phyloP scores from a whole-genome alignment of 2,888 invertebrate genomes.

The Ligdia adustata region DNA sequence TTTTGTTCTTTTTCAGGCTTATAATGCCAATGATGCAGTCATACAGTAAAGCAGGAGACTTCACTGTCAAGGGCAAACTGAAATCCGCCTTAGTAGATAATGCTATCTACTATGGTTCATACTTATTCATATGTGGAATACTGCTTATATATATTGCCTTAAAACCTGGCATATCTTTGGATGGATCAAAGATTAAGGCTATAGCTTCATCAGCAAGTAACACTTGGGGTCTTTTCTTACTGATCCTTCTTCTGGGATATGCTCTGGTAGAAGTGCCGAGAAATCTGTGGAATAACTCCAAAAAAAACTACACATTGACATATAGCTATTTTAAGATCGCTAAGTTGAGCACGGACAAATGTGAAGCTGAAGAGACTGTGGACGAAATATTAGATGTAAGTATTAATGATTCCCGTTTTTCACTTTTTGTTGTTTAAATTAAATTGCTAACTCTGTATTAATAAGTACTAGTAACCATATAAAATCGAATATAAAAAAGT shows the following conservation, averaged over 20 bases:
- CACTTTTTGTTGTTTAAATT: too few species aligned
- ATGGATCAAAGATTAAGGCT: slow-evolving; percentile 96
- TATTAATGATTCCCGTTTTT: too few species aligned
- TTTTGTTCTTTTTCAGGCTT: slow-evolving; percentile 85
- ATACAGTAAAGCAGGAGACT: slow-evolving; percentile 99
- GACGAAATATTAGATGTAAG: slow-evolving; percentile 96
- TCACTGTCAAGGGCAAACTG: slow-evolving; percentile 96
- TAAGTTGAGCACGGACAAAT: slow-evolving; percentile 96
- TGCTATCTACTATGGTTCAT: slow-evolving; percentile 98
- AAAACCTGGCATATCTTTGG: slow-evolving; percentile 93
- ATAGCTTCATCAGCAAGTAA: slow-evolving; percentile 99
- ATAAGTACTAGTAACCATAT: too few species aligned
- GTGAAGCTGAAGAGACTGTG: slow-evolving; percentile 98
- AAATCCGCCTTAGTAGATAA: slow-evolving; percentile 98
- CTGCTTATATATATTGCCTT: slow-evolving; percentile 97
- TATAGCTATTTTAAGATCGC: slow-evolving; percentile 97
- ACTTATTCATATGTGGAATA: slow-evolving; percentile 96
- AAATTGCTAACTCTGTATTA: too few species aligned
- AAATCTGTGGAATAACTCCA: slow-evolving; percentile 95
- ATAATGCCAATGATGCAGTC: slow-evolving; percentile 99
- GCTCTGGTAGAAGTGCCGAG: slow-evolving; percentile 98
- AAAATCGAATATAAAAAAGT: too few species aligned
- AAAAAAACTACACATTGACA: slow-evolving; percentile 92
- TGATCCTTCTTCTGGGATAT: slow-evolving; percentile 96
- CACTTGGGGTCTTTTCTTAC: slow-evolving; percentile 98